A percentile compares a stretch with the other conserved stretches of the same genome.
These are phyloP conservation scores for Acipenser oxyrinchus DNA, from an alignment of 2,797 vertebrate species.

Conservation along the genomic window DNA sequence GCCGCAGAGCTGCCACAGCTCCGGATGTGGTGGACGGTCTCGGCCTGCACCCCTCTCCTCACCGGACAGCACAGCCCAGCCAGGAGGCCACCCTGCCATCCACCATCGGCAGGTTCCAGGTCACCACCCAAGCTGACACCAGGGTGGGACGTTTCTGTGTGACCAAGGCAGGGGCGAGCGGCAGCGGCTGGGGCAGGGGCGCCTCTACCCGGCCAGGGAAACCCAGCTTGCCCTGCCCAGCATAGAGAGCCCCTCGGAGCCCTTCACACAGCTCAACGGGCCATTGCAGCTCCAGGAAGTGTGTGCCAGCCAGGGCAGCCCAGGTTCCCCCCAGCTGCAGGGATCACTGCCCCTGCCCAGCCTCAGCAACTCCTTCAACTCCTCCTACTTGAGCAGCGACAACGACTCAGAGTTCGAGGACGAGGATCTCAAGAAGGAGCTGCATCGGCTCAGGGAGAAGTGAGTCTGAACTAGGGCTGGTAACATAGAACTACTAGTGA, in stretches of 20 bases:
- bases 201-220: conserved; percentile 6
- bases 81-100: conserved; percentile 50
- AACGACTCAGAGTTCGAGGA: conserved; percentile 85
- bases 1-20: conserved; percentile 25
- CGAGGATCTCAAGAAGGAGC: conserved; percentile 78
- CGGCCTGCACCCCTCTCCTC: conserved; percentile 18
- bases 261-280: conserved; percentile 29
- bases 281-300: conserved; percentile 13
- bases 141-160: conserved; percentile 82
- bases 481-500: neutral
- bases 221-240: conserved; percentile 15
- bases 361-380: conserved; percentile 63
- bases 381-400: conserved; percentile 80
- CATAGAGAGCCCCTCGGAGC: conserved; percentile 32
- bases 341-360: conserved; percentile 59
- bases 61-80: conserved; percentile 27
- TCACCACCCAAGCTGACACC: conserved; percentile 57
- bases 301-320: conserved; percentile 28
- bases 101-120: conserved; percentile 81
- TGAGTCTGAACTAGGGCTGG: conserved; percentile 39
- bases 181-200: neutral
- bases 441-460: conserved; percentile 82
- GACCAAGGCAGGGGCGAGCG: conserved; percentile 54
- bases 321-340: conserved; percentile 45
- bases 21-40: conserved; percentile 57